A percentile compares a stretch with the other conserved stretches of the same genome.
Conservation (phyloP, 2,888 invertebrate species). For the Cartodere bifasciata region DNA sequence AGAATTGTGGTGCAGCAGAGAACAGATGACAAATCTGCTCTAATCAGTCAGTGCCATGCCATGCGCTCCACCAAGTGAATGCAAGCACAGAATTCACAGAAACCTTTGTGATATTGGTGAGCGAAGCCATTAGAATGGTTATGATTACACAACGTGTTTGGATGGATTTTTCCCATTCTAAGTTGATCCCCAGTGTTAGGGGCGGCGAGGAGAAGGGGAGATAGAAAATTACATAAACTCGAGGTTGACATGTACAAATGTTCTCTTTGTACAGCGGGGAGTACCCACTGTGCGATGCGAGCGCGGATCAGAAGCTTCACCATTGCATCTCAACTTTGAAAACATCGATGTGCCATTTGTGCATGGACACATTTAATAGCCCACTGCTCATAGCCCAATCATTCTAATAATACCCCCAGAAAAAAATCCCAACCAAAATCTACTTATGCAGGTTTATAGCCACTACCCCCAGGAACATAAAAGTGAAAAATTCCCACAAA, state of each 20-base stretch:
- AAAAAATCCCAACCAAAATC: no score
- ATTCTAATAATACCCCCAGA: no score
- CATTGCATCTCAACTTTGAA: conserved; percentile 20
- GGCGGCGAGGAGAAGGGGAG: conserved; percentile 29
- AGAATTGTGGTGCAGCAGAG: conserved; percentile 37
- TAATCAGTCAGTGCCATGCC: conserved; percentile 56
- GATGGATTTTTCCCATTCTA: conserved; percentile 19
- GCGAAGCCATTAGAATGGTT: conserved; percentile 30
- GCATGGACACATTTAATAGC: no score
- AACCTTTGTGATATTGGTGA: conserved; percentile 38
- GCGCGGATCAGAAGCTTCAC: conserved; percentile 33
- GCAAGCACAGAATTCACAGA: conserved; percentile 26
- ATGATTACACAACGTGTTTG: conserved; percentile 8
- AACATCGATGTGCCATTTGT: conserved; percentile 7
- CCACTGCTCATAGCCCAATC: no score
- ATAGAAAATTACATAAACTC: conserved; percentile 42
- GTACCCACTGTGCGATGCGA: conserved; percentile 32
- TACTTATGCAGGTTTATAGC: no score
- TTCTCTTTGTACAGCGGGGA: conserved; percentile 37
- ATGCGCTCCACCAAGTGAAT: conserved; percentile 27
- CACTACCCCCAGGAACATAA: no score
- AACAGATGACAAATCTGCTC: conserved; percentile 56
- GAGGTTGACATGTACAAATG: conserved; percentile 40
- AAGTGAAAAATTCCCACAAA: no score
- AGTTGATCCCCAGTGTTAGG: conserved; percentile 30